These are phyloP conservation scores for Cydia pomonella DNA, from an alignment of 1,140 invertebrate genomes.

Conservation along the genomic window DNA sequence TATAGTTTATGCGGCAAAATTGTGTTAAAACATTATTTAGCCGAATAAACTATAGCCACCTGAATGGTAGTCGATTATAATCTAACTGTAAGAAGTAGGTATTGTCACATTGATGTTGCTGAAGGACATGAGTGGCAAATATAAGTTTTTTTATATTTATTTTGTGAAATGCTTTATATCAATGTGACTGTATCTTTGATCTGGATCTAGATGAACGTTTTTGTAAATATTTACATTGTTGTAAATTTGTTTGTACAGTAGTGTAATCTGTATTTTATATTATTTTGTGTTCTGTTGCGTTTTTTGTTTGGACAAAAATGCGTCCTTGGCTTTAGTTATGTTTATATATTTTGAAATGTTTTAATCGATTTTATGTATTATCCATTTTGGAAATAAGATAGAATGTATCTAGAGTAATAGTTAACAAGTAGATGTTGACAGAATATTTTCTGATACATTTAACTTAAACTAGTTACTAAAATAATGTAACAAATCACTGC, in stretches of 20 bases:
- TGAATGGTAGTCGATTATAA: neutral
- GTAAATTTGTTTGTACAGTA: slow-evolving; percentile 43
- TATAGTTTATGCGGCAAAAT: neutral
- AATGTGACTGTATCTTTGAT: slow-evolving; percentile 48
- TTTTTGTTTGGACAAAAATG: slow-evolving; percentile 21
- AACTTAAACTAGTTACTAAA: slow-evolving; percentile 4
- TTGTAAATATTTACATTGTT: slow-evolving; percentile 36
- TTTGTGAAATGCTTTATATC: slow-evolving; percentile 37
- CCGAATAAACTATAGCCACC: neutral
- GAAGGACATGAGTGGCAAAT: neutral
- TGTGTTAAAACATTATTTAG: neutral
- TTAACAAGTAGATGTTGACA: slow-evolving; percentile 40
- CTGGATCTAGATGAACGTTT: neutral
- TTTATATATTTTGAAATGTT: slow-evolving; percentile 35
- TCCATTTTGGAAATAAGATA: slow-evolving; percentile 39
- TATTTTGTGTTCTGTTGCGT: slow-evolving; percentile 12
- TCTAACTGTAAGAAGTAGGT: slow-evolving; percentile 32
- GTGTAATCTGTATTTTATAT: slow-evolving; percentile 12
- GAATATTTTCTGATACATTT: slow-evolving; percentile 20
- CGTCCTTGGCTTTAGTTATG: slow-evolving; percentile 37
- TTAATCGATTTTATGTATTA: slow-evolving; percentile 36
- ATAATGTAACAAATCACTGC: slow-evolving; percentile 56
- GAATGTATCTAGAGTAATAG: slow-evolving; percentile 40
- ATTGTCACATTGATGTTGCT: slow-evolving; percentile 52
- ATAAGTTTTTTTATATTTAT: slow-evolving; percentile 26